Base-by-base conservation (phyloP, 2,113 vertebrate species). In the Mandrillus leucophaeus region DNA sequence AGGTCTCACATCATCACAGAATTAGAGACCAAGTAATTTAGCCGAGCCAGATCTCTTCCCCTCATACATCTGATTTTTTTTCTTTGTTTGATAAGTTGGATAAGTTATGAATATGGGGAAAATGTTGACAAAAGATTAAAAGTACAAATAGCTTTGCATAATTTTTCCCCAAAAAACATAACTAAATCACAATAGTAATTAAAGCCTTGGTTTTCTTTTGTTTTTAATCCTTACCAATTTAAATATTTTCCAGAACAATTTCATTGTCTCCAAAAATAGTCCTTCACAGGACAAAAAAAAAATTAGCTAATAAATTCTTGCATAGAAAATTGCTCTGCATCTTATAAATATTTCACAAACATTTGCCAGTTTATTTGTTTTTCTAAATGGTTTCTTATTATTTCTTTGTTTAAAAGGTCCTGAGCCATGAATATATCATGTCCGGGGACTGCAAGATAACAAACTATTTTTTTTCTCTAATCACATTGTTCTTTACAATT, bases 131-230 rank as follows among this genome's bases (percentile, higher is more conserved):
- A 95, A 84, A 72, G 32, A 79, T 83, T 86, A 82, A 70, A 93
- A 79, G 64, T 84, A 35, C 32, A 88, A 88, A 32, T 5, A 50
- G 38, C 30, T 83, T 43, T 79, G 40, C 8, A 22, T 61, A 79
- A 50, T 72, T 59, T 84, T 50, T n/a, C n/a, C 32, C 23, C 1
- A 0, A 16, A 55, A n/a, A 76, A 75, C 18, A 45, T 79, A 95
- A 96, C 95, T 75, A 91, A 91, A 30, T 92, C 35, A 89, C 35
- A 81, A 66, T 94, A 70, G 50, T 92, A 92, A 95, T 90, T 95
- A 87, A 95, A 90, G 22, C 88, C 68, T 72, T 90, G 38, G 23
- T 3, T 73, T 87, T 80, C 45, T 66, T 48, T 5, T 25, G 75
- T 52, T 52, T 89, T 59, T 20, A 88, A 83, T 55, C n/a, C 40